phyloP scores from a whole-genome alignment of 2,888 invertebrate genomes.

The Eurois occulta region DNA sequence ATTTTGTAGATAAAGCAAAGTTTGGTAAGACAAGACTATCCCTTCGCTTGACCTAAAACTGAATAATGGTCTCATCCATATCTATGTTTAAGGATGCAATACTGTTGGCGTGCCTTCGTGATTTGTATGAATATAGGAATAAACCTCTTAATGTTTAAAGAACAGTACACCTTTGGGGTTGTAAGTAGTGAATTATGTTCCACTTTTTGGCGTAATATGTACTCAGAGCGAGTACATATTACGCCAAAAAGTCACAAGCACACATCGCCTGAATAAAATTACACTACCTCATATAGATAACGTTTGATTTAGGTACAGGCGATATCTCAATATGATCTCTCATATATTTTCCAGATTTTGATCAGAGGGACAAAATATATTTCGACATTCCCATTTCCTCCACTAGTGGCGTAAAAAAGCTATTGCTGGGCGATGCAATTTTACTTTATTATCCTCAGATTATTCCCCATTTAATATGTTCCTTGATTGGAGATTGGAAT shows the following conservation, averaged over 20 bases:
- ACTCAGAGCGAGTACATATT: no score
- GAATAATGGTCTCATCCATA: not conserved
- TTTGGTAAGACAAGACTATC: no score
- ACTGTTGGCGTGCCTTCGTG: not conserved
- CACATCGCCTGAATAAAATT: slow-evolving; percentile 36
- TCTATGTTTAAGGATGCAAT: not conserved
- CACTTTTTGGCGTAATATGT: not conserved
- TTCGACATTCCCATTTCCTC: not conserved
- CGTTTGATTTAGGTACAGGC: slow-evolving; percentile 13
- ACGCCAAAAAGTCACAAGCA: no score
- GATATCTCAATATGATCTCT: slow-evolving; percentile 9
- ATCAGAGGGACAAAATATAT: not conserved
- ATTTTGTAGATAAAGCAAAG: not conserved
- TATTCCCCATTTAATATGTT: not conserved
- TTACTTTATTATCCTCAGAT: not conserved
- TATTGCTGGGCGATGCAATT: not conserved
- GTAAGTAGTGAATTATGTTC: not conserved
- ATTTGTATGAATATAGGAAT: no score
- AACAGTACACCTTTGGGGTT: not conserved
- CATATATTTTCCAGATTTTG: slow-evolving; percentile 31
- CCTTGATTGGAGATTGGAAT: slow-evolving; percentile 41
- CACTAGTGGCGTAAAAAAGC: not conserved
- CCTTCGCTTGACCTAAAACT: not conserved
- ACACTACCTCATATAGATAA: slow-evolving; percentile 27
- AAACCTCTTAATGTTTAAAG: not conserved